A percentile compares a stretch with the other conserved stretches of the same genome.
Evolutionary conservation across 2,797 vertebrate species (phyloP).

Genomic region (Eutrigla gurnardus): DNA sequence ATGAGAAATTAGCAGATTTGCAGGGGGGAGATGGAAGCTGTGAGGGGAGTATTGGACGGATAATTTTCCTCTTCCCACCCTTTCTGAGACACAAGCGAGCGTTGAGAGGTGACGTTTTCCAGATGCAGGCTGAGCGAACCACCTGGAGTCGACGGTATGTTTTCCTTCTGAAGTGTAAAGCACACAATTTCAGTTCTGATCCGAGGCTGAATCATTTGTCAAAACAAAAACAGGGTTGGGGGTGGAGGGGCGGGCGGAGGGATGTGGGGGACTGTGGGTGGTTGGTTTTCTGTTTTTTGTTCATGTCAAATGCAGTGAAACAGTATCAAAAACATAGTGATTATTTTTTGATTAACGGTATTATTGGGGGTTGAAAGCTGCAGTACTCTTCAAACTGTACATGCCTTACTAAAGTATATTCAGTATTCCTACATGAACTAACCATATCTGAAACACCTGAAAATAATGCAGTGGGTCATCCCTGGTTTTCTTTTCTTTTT

Average conservation of each 20-base stretch:
- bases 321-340: constrained; percentile 41
- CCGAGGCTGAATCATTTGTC: constrained; percentile 51
- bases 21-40: constrained; percentile 36
- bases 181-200: constrained; percentile 64
- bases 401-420: constrained; percentile 76
- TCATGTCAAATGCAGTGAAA: constrained; percentile 57
- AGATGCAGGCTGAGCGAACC: constrained; percentile 62
- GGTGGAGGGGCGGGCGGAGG: not conserved
- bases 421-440: constrained; percentile 60
- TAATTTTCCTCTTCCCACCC: constrained; percentile 73
- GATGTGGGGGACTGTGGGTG: too few species aligned
- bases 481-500: constrained; percentile 30
- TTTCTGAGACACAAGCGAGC: constrained; percentile 45
- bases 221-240: not conserved
- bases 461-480: constrained; percentile 61
- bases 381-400: constrained; percentile 73
- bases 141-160: constrained; percentile 57
- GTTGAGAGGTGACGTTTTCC: constrained; percentile 58
- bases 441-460: constrained; percentile 48
- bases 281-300: constrained; percentile 43
- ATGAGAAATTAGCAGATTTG: constrained; percentile 46
- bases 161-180: constrained; percentile 79
- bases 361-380: constrained; percentile 63
- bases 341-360: constrained; percentile 68
- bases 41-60: constrained; percentile 58